These are phyloP conservation scores for Setipinna tenuifilis DNA, from an alignment of 2,797 vertebrate species.

Conservation along the genomic window DNA sequence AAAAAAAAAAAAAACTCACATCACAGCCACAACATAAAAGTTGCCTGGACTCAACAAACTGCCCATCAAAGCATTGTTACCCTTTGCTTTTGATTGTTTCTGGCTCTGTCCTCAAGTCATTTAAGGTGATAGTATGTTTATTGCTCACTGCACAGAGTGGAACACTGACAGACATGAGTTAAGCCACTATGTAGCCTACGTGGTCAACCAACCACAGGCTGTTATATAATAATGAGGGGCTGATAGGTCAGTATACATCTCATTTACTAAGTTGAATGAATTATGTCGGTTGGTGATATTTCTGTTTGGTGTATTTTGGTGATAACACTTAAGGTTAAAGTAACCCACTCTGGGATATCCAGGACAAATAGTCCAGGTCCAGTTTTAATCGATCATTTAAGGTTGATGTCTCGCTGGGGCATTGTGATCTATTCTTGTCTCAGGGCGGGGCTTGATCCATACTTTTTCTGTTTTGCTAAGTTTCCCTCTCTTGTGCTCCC, in stretches of 20 bases:
- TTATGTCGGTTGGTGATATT: not conserved
- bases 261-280: not conserved
- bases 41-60: not conserved
- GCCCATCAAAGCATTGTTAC: not conserved
- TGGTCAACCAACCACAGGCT: conserved; percentile 8
- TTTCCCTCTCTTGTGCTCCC: conserved; percentile 47
- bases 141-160: not conserved
- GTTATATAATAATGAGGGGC: conserved; percentile 15
- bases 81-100: not conserved
- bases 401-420: conserved; percentile 28
- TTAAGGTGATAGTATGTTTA: not conserved
- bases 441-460: conserved; percentile 52
- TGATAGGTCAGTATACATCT: conserved; percentile 11
- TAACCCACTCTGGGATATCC: not conserved
- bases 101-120: not conserved
- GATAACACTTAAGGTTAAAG: not conserved
- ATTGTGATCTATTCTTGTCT: conserved; percentile 43
- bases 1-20: not conserved
- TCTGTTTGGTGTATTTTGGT: not conserved
- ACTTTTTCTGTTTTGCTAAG: conserved; percentile 55
- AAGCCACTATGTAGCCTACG: conserved; percentile 21
- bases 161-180: not conserved
- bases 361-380: conserved; percentile 17
- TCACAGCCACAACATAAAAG: not conserved
- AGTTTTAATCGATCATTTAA: conserved; percentile 24